Base-by-base conservation (phyloP, 2,797 vertebrate genomes). In the Danio jaintianensis region DNA sequence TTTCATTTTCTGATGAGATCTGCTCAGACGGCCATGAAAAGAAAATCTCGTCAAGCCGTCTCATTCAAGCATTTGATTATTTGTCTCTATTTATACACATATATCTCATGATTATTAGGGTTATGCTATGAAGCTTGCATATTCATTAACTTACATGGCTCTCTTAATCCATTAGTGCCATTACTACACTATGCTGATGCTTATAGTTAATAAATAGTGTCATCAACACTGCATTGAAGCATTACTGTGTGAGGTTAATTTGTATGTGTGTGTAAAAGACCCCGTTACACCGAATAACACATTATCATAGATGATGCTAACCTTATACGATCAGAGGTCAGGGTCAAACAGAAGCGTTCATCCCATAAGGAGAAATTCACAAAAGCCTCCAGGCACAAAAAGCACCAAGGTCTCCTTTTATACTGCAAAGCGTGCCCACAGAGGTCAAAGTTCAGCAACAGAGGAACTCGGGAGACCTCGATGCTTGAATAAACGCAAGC, bases 221-320 rank as follows among this genome's bases (percentile, higher is more conserved):
- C 52, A 7, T 70, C 15, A 12, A 12, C 15, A 12, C 20, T 16
- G 6, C 7, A 68, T 9, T 68, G 18, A 4, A 47, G 45, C 7
- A 15, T 1, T 68, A 29, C 7, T 22, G 1, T 18, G 7, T 9
- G 47, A 22, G 29, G 8, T 6, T 61, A 11, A 6, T 48, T 20
- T 50, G 64, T 9, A 7, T 36, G 20, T 18, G 10, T 58, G 69
- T 55, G 10, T 15, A 29, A 72, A 47, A 69, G 38, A 64, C 15
- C 18, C 36, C 12, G 13, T 76, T 53, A 7, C 9, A 29, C 13
- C 0, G 0, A 40, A 75, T 75, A 66, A 53, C 38, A 43, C 18
- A 53, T 55, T 66, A 72, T 43, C 53, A 72, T 72, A 53, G 45
- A 55, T 56, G 13, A 47, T 56, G 48, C 40, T 56, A 38, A 56